Evolutionary conservation across 2,113 vertebrate species (phyloP).

Genomic region (Nanorana parkeri): DNA sequence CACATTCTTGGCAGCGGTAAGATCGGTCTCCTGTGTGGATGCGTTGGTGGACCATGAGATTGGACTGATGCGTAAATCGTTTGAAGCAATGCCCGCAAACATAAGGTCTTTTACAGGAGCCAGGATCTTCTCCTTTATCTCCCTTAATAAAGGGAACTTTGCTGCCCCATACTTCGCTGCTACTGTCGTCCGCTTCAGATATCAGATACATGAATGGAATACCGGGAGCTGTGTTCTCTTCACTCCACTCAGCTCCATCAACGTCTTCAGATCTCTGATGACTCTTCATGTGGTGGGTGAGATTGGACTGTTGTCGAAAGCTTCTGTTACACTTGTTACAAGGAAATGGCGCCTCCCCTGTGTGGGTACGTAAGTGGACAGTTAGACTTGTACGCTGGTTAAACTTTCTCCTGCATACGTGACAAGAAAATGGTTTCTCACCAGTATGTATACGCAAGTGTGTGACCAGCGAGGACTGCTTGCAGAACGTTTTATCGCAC

Average conservation of each 20-base stretch:
- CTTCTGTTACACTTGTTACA: constrained; percentile 62
- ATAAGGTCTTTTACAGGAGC: constrained; percentile 50
- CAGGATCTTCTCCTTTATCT: background rate
- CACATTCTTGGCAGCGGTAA: constrained; percentile 55
- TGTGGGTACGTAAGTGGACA: constrained; percentile 90
- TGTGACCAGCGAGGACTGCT: constrained; percentile 50
- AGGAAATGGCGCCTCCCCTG: constrained; percentile 70
- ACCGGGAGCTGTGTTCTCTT: constrained; percentile 42
- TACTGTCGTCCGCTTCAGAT: constrained; percentile 6
- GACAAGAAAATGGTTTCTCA: constrained; percentile 88
- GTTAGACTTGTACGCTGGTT: constrained; percentile 92
- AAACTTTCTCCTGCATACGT: constrained; percentile 88
- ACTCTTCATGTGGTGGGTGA: constrained; percentile 65
- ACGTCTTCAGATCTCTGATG: constrained; percentile 60
- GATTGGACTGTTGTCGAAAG: constrained; percentile 67
- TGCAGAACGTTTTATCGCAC: constrained; percentile 55
- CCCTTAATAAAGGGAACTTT: constrained; percentile 38
- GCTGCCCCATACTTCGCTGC: constrained; percentile 5
- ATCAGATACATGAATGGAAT: constrained; percentile 53
- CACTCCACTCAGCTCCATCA: constrained; percentile 31
- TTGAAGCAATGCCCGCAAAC: constrained; percentile 54
- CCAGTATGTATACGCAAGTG: constrained; percentile 93
- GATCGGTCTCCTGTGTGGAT: constrained; percentile 55
- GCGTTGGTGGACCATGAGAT: constrained; percentile 54
- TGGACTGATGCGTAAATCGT: constrained; percentile 51